Evolutionary conservation across 1,140 invertebrate genomes (phyloP).

Genomic region (Penaeus chinensis): DNA sequence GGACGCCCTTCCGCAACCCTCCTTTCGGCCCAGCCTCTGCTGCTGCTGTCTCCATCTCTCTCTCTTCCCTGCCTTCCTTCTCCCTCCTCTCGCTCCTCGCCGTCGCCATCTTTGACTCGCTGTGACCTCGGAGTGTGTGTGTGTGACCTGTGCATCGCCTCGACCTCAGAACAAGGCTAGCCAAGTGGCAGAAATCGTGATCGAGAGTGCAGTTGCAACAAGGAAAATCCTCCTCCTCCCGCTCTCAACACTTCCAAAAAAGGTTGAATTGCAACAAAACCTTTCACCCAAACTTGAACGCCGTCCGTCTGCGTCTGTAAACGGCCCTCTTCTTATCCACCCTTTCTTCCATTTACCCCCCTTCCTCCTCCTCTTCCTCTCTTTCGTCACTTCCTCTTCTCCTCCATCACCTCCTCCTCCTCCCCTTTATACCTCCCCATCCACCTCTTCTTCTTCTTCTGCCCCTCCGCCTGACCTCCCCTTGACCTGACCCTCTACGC

Average conservation of each 20-base stretch:
- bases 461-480: not conserved
- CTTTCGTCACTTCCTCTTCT: not conserved
- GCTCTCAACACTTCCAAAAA: no score
- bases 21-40: not conserved
- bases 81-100: not conserved
- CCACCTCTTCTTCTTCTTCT: not conserved
- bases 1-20: not conserved
- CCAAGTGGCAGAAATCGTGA: no score
- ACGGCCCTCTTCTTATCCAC: no score
- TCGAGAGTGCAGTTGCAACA: no score
- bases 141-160: no score
- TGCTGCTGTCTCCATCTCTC: not conserved
- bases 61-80: slow-evolving; percentile 1
- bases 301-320: no score
- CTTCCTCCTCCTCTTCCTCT: not conserved
- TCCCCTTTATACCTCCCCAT: not conserved
- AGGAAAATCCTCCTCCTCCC: no score
- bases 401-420: not conserved
- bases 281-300: no score
- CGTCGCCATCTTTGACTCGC: not conserved
- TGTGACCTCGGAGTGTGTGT: no score
- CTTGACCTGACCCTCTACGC: not conserved
- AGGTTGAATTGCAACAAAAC: no score
- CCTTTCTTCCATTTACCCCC: not conserved
- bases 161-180: no score